Evolutionary conservation across 2,888 invertebrate genomes (phyloP).

Genomic region (Allacma fusca): DNA sequence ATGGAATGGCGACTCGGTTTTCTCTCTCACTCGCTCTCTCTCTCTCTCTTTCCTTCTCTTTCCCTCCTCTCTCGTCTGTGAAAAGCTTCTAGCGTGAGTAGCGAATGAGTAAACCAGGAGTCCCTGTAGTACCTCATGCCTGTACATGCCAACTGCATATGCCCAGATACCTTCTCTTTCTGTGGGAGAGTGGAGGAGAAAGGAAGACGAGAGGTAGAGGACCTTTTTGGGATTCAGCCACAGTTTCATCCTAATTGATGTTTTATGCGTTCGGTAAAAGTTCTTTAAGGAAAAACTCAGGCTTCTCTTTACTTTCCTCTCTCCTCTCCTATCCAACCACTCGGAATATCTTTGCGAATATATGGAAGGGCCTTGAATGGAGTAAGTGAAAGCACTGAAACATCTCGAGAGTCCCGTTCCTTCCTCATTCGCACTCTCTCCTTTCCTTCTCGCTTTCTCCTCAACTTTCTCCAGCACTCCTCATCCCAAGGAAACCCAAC

Average conservation of each 20-base stretch:
- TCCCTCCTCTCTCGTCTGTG: neutral
- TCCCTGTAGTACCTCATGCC: too few relatives aligned
- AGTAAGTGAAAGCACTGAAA: constrained; percentile 11
- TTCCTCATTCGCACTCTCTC: constrained; percentile 23
- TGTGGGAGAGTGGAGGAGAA: neutral
- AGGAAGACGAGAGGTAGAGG: constrained; percentile 4
- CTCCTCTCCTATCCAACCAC: neutral
- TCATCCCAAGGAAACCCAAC: neutral
- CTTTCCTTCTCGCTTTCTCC: constrained; percentile 14
- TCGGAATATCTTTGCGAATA: neutral
- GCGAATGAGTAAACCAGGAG: too few relatives aligned
- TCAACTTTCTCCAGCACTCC: neutral
- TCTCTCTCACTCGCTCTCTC: constrained; percentile 25
- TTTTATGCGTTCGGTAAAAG: constrained; percentile 51
- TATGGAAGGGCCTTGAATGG: neutral
- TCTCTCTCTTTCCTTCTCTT: neutral
- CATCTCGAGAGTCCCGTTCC: constrained; percentile 41
- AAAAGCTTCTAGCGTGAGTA: neutral
- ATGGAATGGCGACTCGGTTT: constrained; percentile 49
- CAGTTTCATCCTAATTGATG: constrained; percentile 54
- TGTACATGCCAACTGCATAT: too few relatives aligned
- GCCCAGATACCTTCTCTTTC: too few relatives aligned
- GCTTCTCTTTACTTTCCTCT: constrained; percentile 31
- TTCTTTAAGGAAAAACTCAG: constrained; percentile 46
- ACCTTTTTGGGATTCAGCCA: constrained; percentile 49